A percentile compares a stretch with the other conserved stretches of the same genome.
These are phyloP conservation scores for Aricia artaxerxes DNA, from an alignment of 2,888 invertebrate genomes.

Conservation along the genomic window DNA sequence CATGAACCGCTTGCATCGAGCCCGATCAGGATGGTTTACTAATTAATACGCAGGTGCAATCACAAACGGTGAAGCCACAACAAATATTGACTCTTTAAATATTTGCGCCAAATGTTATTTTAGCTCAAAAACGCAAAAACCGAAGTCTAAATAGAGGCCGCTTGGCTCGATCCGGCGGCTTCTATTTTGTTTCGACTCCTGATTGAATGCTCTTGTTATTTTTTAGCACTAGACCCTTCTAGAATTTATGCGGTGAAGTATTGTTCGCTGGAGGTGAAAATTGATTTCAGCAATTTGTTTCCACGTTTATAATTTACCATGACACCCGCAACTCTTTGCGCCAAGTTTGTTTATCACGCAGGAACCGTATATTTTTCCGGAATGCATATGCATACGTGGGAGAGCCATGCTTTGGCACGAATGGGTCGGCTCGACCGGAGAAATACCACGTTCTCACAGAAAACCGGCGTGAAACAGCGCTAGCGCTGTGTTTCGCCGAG, in stretches of 20 bases:
- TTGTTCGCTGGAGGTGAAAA: conserved; percentile 20
- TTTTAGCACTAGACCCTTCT: conserved; percentile 22
- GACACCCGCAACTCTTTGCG: too few relatives aligned
- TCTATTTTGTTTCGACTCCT: conserved; percentile 31
- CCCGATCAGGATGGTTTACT: conserved; percentile 11
- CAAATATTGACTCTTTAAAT: conserved; percentile 33
- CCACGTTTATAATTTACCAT: not conserved
- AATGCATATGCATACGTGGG: too few relatives aligned
- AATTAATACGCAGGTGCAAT: conserved; percentile 30
- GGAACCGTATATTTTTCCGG: too few relatives aligned
- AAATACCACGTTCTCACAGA: too few relatives aligned
- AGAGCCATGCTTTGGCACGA: too few relatives aligned
- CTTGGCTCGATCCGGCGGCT: conserved; percentile 27
- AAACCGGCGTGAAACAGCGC: too few relatives aligned
- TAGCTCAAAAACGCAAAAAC: conserved; percentile 30
- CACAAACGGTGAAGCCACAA: conserved; percentile 30
- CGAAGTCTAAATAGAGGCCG: conserved; percentile 25
- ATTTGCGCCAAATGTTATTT: conserved; percentile 33
- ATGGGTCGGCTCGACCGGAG: too few relatives aligned
- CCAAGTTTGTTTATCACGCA: too few relatives aligned
- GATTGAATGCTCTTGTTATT: conserved; percentile 33
- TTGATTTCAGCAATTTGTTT: not conserved
- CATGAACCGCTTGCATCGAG: not conserved
- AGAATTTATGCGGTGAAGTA: conserved; percentile 16
- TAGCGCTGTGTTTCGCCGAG: too few relatives aligned